Conservation (phyloP, 2,888 invertebrate genomes). For the Acleris sparsana region DNA sequence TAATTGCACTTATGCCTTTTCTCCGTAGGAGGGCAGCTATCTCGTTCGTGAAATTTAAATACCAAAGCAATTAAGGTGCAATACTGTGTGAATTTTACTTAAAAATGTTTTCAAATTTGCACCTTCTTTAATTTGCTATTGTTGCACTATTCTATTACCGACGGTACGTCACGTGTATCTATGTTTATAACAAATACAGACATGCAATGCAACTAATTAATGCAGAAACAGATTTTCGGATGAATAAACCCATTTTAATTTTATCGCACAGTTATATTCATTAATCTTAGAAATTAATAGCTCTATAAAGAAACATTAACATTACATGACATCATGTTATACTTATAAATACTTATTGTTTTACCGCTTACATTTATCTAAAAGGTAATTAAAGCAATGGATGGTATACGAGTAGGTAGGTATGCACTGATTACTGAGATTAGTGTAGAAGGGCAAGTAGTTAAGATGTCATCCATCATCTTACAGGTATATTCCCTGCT, state of each 20-base stretch:
- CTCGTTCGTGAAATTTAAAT: too few species aligned
- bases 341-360: background rate
- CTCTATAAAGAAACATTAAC: too few species aligned
- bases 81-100: too few species aligned
- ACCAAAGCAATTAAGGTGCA: too few species aligned
- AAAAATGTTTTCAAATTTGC: too few species aligned
- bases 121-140: too few species aligned
- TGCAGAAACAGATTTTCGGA: background rate
- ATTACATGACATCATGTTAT: too few species aligned
- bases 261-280: background rate
- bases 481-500: conserved; percentile 4
- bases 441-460: background rate
- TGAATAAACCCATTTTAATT: conserved; percentile 2
- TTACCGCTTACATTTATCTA: conserved; percentile 1
- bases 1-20: too few species aligned
- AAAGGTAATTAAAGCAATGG: conserved; percentile 4
- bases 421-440: conserved; percentile 4
- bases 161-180: too few species aligned
- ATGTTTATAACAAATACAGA: too few species aligned
- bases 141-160: too few species aligned
- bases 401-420: background rate
- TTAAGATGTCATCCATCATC: background rate
- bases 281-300: background rate
- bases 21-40: too few species aligned
- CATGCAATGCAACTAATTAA: background rate